Conservation (phyloP, 2,797 vertebrate genomes). For the Cyprinella venusta region DNA sequence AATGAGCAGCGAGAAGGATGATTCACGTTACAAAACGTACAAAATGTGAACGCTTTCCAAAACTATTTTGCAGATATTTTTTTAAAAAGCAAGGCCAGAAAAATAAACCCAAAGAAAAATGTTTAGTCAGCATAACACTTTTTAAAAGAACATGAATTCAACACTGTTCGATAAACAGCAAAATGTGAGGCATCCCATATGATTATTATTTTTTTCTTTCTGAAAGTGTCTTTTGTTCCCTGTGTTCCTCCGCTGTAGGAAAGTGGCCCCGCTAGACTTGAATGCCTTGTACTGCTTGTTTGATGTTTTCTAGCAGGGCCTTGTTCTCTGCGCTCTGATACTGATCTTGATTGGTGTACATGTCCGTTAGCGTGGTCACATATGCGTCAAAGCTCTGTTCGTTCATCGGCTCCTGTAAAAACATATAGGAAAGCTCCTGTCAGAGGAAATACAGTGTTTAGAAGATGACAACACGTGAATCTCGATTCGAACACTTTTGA, state of each 20-base stretch:
- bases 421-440: constrained; percentile 40
- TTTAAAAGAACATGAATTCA: constrained; percentile 86
- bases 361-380: constrained; percentile 98
- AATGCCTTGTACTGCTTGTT: constrained; percentile 99
- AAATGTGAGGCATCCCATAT: constrained; percentile 84
- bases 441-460: background rate
- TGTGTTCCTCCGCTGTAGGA: constrained; percentile 54
- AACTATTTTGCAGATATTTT: constrained; percentile 90
- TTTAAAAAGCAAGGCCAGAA: constrained; percentile 92
- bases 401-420: constrained; percentile 93
- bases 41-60: constrained; percentile 98
- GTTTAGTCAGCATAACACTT: constrained; percentile 88
- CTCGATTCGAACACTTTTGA: background rate
- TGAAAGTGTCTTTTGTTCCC: constrained; percentile 48
- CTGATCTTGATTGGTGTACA: constrained; percentile 98
- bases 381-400: constrained; percentile 99
- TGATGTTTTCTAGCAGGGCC: constrained; percentile 98
- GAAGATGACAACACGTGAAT: background rate
- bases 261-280: constrained; percentile 90
- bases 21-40: constrained; percentile 98
- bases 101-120: constrained; percentile 68
- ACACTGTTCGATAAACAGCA: constrained; percentile 91
- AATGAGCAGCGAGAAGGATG: constrained; percentile 95
- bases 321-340: constrained; percentile 99
- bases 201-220: constrained; percentile 60